Percentiles rank a stretch among this genome's conserved stretches.
Conservation (phyloP, 2,113 vertebrate species). For the Dasyprocta punctata region DNA sequence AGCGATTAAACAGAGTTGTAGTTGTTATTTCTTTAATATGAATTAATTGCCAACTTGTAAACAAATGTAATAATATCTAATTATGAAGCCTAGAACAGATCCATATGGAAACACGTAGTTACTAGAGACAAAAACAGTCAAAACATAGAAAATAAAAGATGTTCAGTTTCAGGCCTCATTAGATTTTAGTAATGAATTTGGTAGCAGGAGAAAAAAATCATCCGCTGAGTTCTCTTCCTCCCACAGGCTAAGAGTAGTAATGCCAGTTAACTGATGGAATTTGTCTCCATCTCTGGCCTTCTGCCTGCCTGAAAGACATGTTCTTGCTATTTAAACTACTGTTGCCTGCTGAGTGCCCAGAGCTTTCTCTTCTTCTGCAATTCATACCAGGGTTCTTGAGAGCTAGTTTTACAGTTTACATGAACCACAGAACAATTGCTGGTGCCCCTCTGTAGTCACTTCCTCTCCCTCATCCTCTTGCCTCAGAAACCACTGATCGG, state of each 20-base stretch:
- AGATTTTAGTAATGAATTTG: not conserved
- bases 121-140: not conserved
- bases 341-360: not conserved
- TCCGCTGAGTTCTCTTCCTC: not conserved
- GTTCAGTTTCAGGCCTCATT: not conserved
- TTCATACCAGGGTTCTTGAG: not conserved
- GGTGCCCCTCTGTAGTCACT: not conserved
- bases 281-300: not conserved
- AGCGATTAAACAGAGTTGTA: conserved; percentile 29
- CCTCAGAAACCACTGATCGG: not conserved
- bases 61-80: not conserved
- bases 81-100: conserved; percentile 12
- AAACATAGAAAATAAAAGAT: conserved; percentile 30
- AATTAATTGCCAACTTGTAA: conserved; percentile 18
- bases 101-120: not conserved
- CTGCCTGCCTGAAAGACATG: not conserved
- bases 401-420: not conserved
- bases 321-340: not conserved
- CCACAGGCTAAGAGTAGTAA: not conserved
- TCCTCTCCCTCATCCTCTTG: too few species aligned
- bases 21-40: not conserved
- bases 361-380: not conserved
- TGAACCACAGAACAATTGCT: not conserved
- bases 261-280: not conserved
- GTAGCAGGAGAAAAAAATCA: not conserved